Conservation (phyloP, 2,113 vertebrate species). For the Mustela nigripes region DNA sequence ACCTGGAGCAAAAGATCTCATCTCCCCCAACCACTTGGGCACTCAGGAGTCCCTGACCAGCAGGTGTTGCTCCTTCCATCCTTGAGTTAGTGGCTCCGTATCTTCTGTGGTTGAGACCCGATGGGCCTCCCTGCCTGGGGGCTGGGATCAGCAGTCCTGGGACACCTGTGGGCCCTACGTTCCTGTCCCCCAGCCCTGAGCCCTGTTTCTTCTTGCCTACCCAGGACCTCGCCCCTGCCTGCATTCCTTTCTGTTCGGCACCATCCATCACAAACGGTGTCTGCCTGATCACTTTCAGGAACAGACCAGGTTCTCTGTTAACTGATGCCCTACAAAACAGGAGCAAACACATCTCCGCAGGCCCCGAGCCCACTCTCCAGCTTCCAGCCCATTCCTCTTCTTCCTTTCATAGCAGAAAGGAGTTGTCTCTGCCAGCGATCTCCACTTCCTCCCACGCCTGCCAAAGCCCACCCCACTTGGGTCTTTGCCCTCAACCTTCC, state of each 20-base stretch:
- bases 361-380: not conserved
- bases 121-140: fast-evolving
- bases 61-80: not conserved
- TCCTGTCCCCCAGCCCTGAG: too few species aligned
- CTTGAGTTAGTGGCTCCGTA: not conserved
- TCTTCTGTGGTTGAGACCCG: not conserved
- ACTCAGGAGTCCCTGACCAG: not conserved
- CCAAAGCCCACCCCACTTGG: not conserved
- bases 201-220: not conserved
- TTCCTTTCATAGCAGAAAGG: not conserved
- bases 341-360: not conserved
- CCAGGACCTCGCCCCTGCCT: not conserved
- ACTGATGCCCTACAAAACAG: not conserved
- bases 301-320: not conserved
- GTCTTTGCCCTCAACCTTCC: not conserved
- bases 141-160: not conserved
- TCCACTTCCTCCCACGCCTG: fast-evolving
- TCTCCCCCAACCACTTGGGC: not conserved
- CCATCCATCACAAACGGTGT: too few species aligned
- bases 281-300: too few species aligned
- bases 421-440: too few species aligned
- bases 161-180: not conserved
- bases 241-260: not conserved
- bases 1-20: not conserved
- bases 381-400: not conserved